Conservation (phyloP, 1,140 invertebrate species). For the Conus ventricosus region DNA sequence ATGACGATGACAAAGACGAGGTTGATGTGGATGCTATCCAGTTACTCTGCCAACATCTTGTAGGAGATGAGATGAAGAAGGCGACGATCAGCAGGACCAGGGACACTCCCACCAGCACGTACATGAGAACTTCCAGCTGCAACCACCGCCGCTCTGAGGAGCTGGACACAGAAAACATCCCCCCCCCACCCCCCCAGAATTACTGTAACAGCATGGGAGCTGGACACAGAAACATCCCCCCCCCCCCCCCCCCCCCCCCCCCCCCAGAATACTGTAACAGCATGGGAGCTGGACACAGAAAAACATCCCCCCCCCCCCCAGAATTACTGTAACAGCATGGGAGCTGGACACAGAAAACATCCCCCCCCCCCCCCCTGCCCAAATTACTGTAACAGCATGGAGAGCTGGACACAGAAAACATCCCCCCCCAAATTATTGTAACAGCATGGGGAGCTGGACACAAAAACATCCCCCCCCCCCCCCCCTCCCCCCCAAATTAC, state of each 20-base stretch:
- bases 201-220: conserved; percentile 5
- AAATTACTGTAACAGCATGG: neutral
- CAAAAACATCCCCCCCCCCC: neutral
- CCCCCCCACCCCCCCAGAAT: neutral
- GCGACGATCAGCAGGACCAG: conserved; percentile 82
- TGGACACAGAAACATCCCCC: neutral
- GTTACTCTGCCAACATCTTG: conserved; percentile 87
- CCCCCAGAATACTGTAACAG: neutral
- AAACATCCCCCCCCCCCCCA: neutral
- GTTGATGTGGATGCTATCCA: conserved; percentile 95
- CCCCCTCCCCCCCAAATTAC: too few species aligned
- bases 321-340: neutral
- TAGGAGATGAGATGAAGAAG: conserved; percentile 86
- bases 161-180: conserved; percentile 5
- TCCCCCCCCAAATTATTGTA: neutral
- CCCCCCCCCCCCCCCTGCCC: too few species aligned
- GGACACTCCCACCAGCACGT: conserved; percentile 85
- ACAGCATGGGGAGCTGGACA: conserved; percentile 40
- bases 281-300: conserved; percentile 13
- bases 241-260: too few species aligned
- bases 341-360: conserved; percentile 21
- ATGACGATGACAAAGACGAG: conserved; percentile 91
- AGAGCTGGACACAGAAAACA: conserved; percentile 22
- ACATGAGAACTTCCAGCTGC: conserved; percentile 73
- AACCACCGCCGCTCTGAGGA: conserved; percentile 78